These are phyloP conservation scores for Exocentrus adspersus DNA, from an alignment of 2,888 invertebrate genomes.

Conservation along the genomic window DNA sequence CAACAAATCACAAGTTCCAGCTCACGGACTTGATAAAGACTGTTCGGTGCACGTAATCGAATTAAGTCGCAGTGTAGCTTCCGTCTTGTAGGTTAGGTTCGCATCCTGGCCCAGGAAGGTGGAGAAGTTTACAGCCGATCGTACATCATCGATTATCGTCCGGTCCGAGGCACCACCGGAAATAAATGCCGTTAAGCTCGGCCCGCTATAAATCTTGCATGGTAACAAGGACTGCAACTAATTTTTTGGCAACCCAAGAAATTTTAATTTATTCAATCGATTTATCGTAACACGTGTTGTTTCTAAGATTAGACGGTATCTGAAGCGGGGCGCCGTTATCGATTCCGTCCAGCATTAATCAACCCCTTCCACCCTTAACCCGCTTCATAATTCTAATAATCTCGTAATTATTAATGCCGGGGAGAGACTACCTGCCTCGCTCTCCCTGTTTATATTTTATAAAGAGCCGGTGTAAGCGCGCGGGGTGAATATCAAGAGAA, in stretches of 20 bases:
- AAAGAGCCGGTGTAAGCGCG: slow-evolving; percentile 37
- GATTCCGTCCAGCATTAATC: slow-evolving; percentile 21
- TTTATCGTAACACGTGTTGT: too few relatives aligned
- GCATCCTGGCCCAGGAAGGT: slow-evolving; percentile 30
- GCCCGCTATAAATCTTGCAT: slow-evolving; percentile 51
- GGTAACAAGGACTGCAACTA: too few relatives aligned
- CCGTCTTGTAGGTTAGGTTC: slow-evolving; percentile 26
- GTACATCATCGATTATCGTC: slow-evolving; percentile 44
- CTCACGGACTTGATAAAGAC: too few relatives aligned
- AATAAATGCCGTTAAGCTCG: slow-evolving; percentile 49
- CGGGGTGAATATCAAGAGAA: slow-evolving; percentile 48
- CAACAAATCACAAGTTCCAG: too few relatives aligned
- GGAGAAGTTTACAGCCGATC: slow-evolving; percentile 31
- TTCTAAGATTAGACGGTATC: too few relatives aligned
- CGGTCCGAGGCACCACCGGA: slow-evolving; percentile 39
- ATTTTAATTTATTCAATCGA: too few relatives aligned
- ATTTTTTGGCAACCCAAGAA: too few relatives aligned
- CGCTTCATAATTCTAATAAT: slow-evolving; percentile 18
- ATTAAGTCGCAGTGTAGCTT: too few relatives aligned
- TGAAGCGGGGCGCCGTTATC: too few relatives aligned
- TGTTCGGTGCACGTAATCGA: too few relatives aligned
- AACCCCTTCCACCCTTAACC: slow-evolving; percentile 3
- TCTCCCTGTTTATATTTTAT: slow-evolving; percentile 37
- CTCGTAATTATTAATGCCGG: slow-evolving; percentile 23
- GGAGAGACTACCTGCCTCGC: slow-evolving; percentile 14